Percentiles rank a stretch among this genome's conserved stretches.
Evolutionary conservation across 64 coral and sea anemone species (phyloP).

Genomic region (Cladopsammia gracilis): DNA sequence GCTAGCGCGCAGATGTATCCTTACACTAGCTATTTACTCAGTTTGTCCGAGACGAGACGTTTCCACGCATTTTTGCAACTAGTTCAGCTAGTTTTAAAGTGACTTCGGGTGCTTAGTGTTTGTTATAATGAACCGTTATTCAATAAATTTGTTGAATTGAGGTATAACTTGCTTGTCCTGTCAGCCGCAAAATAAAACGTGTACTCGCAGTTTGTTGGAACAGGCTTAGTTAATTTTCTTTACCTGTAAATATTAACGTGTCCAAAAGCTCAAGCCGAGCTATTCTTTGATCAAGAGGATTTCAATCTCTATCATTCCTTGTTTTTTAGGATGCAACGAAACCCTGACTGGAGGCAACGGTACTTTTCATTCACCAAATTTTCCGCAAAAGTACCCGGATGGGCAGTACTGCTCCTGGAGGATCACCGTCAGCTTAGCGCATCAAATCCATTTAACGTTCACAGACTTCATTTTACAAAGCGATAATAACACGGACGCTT

Average conservation of each 20-base stretch:
- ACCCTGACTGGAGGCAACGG: slow-evolving; percentile 40
- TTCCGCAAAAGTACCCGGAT: slow-evolving; percentile 52
- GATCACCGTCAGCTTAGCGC: neutral
- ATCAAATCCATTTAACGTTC: slow-evolving; percentile 45
- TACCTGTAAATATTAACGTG: neutral
- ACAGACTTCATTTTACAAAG: slow-evolving; percentile 50
- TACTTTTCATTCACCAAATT: slow-evolving; percentile 69
- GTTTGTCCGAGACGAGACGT: too few relatives aligned
- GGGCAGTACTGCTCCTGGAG: slow-evolving; percentile 69
- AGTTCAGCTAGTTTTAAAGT: neutral
- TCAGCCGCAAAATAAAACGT: too few relatives aligned
- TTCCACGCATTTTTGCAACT: neutral
- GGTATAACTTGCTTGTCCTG: too few relatives aligned
- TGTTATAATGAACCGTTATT: too few relatives aligned
- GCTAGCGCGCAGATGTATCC: too few relatives aligned
- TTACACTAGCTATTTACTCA: too few relatives aligned
- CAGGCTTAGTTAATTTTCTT: too few relatives aligned
- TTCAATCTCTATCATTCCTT: neutral
- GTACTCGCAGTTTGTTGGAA: too few relatives aligned
- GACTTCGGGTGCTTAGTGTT: too few relatives aligned
- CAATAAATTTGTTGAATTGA: too few relatives aligned
- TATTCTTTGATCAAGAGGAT: neutral
- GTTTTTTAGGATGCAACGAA: slow-evolving; percentile 62
- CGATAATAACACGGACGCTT: slow-evolving; percentile 41
- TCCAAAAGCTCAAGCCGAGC: neutral